Conservation (phyloP, 2,797 vertebrate species). For the Limnodromus scolopaceus region DNA sequence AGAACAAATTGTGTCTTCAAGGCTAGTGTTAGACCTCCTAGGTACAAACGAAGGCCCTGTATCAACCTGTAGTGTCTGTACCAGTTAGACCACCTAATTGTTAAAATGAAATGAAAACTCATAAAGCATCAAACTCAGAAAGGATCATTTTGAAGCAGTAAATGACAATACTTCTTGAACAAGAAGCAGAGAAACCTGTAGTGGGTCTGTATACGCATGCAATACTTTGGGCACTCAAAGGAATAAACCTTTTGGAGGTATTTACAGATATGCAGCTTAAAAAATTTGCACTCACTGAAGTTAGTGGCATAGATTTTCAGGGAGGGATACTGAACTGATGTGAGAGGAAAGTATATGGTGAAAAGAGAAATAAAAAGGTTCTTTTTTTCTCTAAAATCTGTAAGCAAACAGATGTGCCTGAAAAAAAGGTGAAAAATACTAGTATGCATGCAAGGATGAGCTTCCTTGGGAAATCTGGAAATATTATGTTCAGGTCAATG, state of each 20-base stretch:
- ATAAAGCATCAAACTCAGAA: neutral
- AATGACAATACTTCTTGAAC: neutral
- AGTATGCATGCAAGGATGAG: neutral
- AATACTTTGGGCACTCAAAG: neutral
- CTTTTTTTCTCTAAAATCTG: neutral
- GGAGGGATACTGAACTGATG: neutral
- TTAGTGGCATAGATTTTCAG: neutral
- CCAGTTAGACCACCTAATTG: neutral
- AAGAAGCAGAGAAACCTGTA: neutral
- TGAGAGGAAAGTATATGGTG: neutral
- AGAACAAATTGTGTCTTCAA: neutral
- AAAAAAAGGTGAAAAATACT: neutral
- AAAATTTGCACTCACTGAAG: neutral
- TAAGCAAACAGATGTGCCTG: neutral
- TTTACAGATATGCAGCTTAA: neutral
- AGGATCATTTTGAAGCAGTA: neutral
- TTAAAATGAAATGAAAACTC: neutral
- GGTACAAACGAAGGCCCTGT: rapidly evolving
- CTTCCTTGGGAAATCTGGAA: neutral
- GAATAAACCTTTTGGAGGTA: neutral
- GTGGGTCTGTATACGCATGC: neutral
- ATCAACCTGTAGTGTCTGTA: neutral
- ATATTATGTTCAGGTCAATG: neutral
- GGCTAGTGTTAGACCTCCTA: neutral
- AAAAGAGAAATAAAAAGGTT: neutral